These are phyloP conservation scores for Peromyscus californicus DNA, from an alignment of 2,113 vertebrate species.

Conservation along the genomic window DNA sequence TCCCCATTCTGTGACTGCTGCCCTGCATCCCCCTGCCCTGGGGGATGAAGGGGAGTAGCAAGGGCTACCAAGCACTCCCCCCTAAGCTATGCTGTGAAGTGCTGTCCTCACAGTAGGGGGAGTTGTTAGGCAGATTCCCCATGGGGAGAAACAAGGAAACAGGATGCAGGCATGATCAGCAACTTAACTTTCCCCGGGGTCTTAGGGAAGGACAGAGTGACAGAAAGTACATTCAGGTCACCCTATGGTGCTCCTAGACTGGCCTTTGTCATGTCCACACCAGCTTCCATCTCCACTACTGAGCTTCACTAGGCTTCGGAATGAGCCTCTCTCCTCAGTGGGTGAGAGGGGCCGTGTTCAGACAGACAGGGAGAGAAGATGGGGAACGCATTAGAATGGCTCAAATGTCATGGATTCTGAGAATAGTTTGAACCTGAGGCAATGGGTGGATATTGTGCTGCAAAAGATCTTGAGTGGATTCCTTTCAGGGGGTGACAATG, in stretches of 20 bases:
- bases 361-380: background rate
- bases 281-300: fast-evolving
- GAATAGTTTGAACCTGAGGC: background rate
- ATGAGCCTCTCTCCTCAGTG: fast-evolving
- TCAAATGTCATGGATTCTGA: background rate
- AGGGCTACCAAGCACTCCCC: background rate
- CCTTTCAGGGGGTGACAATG: background rate
- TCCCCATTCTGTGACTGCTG: background rate
- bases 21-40: background rate
- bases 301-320: background rate
- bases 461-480: background rate
- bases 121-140: background rate
- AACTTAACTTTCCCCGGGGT: too few relatives aligned
- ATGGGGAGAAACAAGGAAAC: fast-evolving
- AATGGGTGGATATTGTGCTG: background rate
- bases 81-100: background rate
- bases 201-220: background rate
- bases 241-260: background rate
- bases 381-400: background rate
- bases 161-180: background rate
- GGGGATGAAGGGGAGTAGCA: background rate
- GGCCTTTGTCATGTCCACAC: background rate
- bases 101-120: background rate
- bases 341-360: background rate
- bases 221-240: background rate